Percentiles rank a stretch among this genome's conserved stretches.
These are phyloP conservation scores for Chrysolina oricalcia DNA, from an alignment of 2,888 invertebrate genomes.

Conservation along the genomic window DNA sequence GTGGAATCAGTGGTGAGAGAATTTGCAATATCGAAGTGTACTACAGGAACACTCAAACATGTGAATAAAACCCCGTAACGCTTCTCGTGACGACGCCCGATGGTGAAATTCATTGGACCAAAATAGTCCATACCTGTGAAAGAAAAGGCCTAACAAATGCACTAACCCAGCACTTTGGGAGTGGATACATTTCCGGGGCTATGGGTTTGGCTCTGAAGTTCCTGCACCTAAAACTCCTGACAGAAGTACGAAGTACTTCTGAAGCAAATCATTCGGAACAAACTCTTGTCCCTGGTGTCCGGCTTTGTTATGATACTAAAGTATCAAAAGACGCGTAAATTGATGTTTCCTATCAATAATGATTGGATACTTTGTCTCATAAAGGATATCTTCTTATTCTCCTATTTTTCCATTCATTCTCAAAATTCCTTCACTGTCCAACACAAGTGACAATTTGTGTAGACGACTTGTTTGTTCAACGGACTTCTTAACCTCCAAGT, in stretches of 20 bases:
- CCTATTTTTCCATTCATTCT: not conserved
- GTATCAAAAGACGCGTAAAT: not conserved
- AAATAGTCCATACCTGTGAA: too few relatives aligned
- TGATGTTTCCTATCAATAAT: not conserved
- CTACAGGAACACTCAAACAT: not conserved
- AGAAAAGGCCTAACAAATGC: not conserved
- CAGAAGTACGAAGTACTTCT: not conserved
- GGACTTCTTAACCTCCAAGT: too few relatives aligned
- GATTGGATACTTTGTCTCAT: not conserved
- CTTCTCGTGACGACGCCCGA: not conserved
- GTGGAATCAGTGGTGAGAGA: not conserved
- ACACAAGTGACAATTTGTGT: too few relatives aligned
- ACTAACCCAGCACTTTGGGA: not conserved
- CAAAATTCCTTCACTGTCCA: too few relatives aligned
- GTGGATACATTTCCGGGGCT: not conserved
- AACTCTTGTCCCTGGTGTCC: not conserved
- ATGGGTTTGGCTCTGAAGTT: not conserved
- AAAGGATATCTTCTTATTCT: not conserved
- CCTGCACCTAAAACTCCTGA: not conserved
- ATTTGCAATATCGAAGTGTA: not conserved
- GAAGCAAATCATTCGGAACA: not conserved
- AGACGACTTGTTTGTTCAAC: too few relatives aligned
- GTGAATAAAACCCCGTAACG: not conserved
- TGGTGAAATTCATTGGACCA: not conserved
- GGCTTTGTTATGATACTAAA: not conserved